These are phyloP conservation scores for Macrochelys suwanniensis DNA, from an alignment of 2,797 vertebrate species.

Conservation along the genomic window DNA sequence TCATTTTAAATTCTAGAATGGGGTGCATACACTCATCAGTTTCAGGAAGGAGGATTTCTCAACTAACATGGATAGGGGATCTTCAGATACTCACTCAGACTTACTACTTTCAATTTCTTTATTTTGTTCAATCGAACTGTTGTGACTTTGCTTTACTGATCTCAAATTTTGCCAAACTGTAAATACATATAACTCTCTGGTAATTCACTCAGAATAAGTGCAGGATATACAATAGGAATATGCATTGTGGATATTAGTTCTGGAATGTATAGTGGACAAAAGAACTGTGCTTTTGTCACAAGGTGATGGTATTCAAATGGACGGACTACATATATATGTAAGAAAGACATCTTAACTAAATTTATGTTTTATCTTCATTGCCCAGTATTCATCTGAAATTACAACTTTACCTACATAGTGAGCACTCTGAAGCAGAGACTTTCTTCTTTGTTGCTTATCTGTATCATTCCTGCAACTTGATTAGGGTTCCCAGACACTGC, in stretches of 20 bases:
- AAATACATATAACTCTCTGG: background rate
- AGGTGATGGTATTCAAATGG: background rate
- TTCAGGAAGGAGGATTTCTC: background rate
- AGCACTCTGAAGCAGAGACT: background rate
- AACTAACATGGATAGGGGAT: background rate
- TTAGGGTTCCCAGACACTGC: background rate
- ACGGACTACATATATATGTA: background rate
- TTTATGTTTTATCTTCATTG: background rate
- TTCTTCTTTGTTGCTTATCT: background rate
- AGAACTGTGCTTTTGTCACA: background rate
- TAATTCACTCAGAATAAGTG: background rate
- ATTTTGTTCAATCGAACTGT: constrained; percentile 14
- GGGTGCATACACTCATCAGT: background rate
- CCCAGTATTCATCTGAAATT: background rate
- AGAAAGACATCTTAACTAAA: constrained; percentile 21
- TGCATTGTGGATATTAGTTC: background rate
- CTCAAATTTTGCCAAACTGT: background rate
- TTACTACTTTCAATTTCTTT: constrained; percentile 14
- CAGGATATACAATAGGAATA: background rate
- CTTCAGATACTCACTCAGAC: background rate
- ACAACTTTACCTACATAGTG: background rate
- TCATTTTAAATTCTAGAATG: background rate
- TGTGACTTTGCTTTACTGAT: background rate
- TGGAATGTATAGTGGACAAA: background rate
- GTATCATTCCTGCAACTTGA: background rate